Base-by-base conservation (phyloP, 37 sponge, comb jelly and placozoan genomes). In the Aphrocallistes beatrix region DNA sequence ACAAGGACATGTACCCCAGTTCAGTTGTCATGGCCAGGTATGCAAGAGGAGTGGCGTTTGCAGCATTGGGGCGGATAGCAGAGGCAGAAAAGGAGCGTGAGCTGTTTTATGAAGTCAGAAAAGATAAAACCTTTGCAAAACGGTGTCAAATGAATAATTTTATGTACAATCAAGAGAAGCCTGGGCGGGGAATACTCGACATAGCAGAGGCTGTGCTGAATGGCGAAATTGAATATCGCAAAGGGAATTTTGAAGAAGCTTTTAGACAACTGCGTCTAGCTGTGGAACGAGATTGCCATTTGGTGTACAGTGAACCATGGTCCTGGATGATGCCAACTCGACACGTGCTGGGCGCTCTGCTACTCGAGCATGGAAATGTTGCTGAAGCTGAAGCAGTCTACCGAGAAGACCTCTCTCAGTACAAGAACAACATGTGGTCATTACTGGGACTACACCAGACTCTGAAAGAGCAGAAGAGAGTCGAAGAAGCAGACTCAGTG, bases 321-420 rank as follows among this genome's bases (percentile, higher is more conserved):
- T 88, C 88, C 13, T 90, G 91, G 91, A 87, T 90, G 91, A 87
- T 83, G 86, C 91, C 91, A 17, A 88, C 86, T 37, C 82, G 88
- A 60, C 91, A 90, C 51, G 90, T 82, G 28, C 85, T 90, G 51
- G 90, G 87, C 0, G 91, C 91, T 23, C 75, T 90, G 83, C 82
- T 90, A 36, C 81, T 87, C 0, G 91, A 90, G 51, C 88, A 90
- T 51, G 88, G 86, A 85, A 83, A 87, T 30, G 85, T 48, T 34
- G 87, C 10, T 28, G 85, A 87, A 23, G 90, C 90, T 36, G 87
- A 87, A 84, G 85, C 51, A 1, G 90, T 90, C 13, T 90, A 90
- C 47, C 85, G 85, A 50, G 83, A 87, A 47, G 87, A 90, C 34
- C 84, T 90, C 17, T 37, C 81, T 16, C 48, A 84, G 51, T 89